Percentiles rank a stretch among this genome's conserved stretches.
These are phyloP conservation scores for Drosophila sulfurigaster DNA, from an alignment of 1,140 invertebrate genomes.

Conservation along the genomic window DNA sequence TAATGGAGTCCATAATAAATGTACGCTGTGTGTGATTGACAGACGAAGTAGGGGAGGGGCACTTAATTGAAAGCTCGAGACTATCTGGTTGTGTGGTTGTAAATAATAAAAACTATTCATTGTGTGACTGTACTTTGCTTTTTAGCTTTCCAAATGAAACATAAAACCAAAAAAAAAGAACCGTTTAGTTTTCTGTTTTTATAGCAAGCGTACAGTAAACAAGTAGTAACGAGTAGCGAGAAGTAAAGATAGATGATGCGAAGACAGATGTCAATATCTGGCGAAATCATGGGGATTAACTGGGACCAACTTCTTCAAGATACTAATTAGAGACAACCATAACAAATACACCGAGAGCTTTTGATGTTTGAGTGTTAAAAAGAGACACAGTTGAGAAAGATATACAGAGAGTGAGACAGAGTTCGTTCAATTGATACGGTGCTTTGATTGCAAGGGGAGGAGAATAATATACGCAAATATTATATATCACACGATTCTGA, in stretches of 20 bases:
- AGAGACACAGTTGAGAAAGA: conserved; percentile 3
- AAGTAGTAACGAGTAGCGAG: not conserved
- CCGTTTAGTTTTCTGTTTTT: not conserved
- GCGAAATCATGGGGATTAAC: not conserved
- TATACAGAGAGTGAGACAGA: conserved; percentile 13
- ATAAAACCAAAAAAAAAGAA: conserved; percentile 14
- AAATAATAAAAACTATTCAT: conserved; percentile 67
- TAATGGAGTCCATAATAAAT: conserved; percentile 43
- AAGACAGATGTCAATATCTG: conserved; percentile 27
- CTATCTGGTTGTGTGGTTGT: conserved; percentile 22
- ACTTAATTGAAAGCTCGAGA: conserved; percentile 62
- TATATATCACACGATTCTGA: conserved; percentile 40
- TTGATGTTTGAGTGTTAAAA: not conserved
- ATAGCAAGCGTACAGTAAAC: conserved; percentile 1
- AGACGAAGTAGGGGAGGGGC: conserved; percentile 26
- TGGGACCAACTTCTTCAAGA: conserved; percentile 34
- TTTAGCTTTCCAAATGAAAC: conserved; percentile 11
- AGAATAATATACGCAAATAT: not conserved
- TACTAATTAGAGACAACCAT: conserved; percentile 32
- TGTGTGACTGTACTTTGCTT: conserved; percentile 8
- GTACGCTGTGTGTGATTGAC: conserved; percentile 40
- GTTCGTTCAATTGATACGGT: conserved; percentile 57
- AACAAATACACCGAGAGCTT: conserved; percentile 43
- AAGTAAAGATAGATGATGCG: conserved; percentile 14
- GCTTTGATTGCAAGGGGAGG: conserved; percentile 34